phyloP scores from a whole-genome alignment of 1,140 invertebrate species.

The Pogonomyrmex barbatus region DNA sequence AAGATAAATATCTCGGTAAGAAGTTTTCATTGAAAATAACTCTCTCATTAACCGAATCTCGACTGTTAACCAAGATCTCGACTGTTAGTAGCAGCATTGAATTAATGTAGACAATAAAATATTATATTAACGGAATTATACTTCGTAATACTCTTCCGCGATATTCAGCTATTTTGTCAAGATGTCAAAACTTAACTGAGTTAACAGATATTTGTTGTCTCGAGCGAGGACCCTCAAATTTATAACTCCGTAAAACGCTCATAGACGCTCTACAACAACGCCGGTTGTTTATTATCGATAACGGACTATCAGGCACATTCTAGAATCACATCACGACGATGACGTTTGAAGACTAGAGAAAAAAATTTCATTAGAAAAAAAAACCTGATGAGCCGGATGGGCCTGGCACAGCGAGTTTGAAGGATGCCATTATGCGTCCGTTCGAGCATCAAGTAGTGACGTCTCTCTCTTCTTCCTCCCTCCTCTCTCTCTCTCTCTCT shows the following conservation, averaged over 20 bases:
- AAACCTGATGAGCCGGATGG: neutral
- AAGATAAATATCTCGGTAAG: neutral
- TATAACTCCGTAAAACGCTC: neutral
- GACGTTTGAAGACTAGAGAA: too few relatives aligned
- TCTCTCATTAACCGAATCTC: constrained; percentile 6
- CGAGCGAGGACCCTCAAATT: neutral
- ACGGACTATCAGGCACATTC: neutral
- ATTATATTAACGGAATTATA: constrained; percentile 10
- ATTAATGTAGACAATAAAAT: neutral
- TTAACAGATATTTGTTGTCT: constrained; percentile 38
- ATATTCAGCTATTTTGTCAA: neutral
- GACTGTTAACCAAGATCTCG: neutral
- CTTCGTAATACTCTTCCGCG: neutral
- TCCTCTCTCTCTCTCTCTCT: too few relatives aligned
- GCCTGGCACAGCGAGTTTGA: neutral
- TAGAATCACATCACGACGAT: neutral
- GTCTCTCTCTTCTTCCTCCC: too few relatives aligned
- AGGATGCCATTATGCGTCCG: neutral
- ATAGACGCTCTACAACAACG: neutral
- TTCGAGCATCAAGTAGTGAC: constrained; percentile 10
- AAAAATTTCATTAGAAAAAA: constrained; percentile 3
- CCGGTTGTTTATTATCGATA: neutral
- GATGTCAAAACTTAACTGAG: neutral
- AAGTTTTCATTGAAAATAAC: constrained; percentile 2
- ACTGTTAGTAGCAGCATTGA: neutral